A percentile compares a stretch with the other conserved stretches of the same genome.
Evolutionary conservation across 2,113 vertebrate genomes (phyloP).

Genomic region (Ceuthmochares aereus): DNA sequence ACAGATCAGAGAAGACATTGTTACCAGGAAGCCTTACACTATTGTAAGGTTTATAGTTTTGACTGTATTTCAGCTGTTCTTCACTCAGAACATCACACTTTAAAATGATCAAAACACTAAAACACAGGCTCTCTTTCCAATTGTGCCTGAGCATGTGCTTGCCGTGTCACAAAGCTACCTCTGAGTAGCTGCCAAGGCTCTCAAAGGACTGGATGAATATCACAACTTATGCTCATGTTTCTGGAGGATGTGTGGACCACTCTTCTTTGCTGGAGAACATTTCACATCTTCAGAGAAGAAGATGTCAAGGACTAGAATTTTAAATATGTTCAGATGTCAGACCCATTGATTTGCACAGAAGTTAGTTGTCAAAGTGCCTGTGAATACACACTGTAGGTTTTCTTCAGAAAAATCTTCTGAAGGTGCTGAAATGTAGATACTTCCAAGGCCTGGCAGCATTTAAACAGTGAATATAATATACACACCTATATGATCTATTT

Average conservation of each 20-base stretch:
- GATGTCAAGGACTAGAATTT: neutral
- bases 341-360: neutral
- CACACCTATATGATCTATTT: neutral
- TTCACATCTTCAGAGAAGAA: neutral
- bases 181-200: neutral
- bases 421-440: neutral
- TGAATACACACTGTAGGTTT: neutral
- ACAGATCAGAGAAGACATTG: neutral
- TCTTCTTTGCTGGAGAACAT: neutral
- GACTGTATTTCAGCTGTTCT: neutral
- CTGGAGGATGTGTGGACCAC: neutral
- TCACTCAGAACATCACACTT: neutral
- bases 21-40: neutral
- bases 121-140: neutral
- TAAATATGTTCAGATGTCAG: neutral
- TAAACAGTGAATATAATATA: neutral
- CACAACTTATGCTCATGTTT: neutral
- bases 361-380: neutral
- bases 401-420: neutral
- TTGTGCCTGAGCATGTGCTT: neutral
- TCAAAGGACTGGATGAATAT: neutral
- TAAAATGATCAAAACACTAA: neutral
- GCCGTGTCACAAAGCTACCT: neutral
- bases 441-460: neutral
- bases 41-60: neutral